Conservation (phyloP, 1,140 invertebrate genomes). For the Pachyrhynchus sulphureomaculatus region DNA sequence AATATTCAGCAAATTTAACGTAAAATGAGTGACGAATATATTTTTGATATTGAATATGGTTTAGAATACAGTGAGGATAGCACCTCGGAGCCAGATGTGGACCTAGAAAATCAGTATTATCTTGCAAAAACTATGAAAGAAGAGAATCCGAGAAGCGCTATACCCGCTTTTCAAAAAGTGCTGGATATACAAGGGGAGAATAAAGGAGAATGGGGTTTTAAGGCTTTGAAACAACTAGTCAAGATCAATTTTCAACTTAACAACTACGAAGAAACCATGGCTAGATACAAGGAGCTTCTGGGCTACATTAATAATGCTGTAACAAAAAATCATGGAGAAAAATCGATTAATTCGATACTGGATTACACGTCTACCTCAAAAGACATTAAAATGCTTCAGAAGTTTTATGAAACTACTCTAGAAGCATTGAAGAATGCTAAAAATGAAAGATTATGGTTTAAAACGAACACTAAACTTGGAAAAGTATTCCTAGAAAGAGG, state of each 20-base stretch:
- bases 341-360: slow-evolving; percentile 98
- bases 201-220: slow-evolving; percentile 99
- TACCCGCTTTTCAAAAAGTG: slow-evolving; percentile 94
- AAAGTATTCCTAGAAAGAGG: slow-evolving; percentile 96
- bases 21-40: slow-evolving; percentile 19
- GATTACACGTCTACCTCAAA: slow-evolving; percentile 99
- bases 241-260: slow-evolving; percentile 99
- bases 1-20: too few relatives aligned
- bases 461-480: slow-evolving; percentile 98
- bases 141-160: slow-evolving; percentile 86
- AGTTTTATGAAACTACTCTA: slow-evolving; percentile 98
- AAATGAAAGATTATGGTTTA: slow-evolving; percentile 99
- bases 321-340: slow-evolving; percentile 98
- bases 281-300: slow-evolving; percentile 90
- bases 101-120: slow-evolving; percentile 99
- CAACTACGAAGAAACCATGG: slow-evolving; percentile 96
- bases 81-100: slow-evolving; percentile 96
- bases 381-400: slow-evolving; percentile 97
- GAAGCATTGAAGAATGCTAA: slow-evolving; percentile 97
- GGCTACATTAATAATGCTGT: slow-evolving; percentile 98
- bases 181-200: slow-evolving; percentile 92
- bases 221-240: slow-evolving; percentile 99
- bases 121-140: slow-evolving; percentile 99
- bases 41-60: slow-evolving; percentile 32
- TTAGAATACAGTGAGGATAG: slow-evolving; percentile 91